Conservation (phyloP, 2,888 invertebrate species). For the Eumerus sabulonum region DNA sequence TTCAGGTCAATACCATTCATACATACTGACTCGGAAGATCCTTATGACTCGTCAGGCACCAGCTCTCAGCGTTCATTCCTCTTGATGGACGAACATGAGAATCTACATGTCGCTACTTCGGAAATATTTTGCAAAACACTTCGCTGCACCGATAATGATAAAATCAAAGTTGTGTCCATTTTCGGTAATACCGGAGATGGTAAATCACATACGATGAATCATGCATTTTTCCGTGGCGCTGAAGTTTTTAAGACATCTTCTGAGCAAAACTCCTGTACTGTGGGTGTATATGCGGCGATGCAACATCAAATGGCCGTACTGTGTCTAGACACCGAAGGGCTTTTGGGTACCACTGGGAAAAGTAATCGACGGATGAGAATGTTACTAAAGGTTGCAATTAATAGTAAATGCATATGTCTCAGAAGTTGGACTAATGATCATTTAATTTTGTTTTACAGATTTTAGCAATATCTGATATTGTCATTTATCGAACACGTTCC, state of each 20-base stretch:
- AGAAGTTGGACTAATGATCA: background rate
- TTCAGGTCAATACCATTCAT: constrained; percentile 76
- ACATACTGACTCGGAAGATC: constrained; percentile 71
- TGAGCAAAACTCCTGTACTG: constrained; percentile 84
- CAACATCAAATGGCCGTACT: constrained; percentile 84
- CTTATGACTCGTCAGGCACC: constrained; percentile 71
- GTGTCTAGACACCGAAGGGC: constrained; percentile 90
- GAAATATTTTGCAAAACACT: constrained; percentile 80
- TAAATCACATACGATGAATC: constrained; percentile 89
- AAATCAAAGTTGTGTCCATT: constrained; percentile 89
- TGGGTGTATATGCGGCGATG: constrained; percentile 89
- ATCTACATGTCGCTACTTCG: constrained; percentile 81
- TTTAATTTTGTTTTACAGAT: constrained; percentile 78
- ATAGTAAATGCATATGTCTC: background rate
- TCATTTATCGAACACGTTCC: constrained; percentile 87
- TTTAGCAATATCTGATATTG: constrained; percentile 89
- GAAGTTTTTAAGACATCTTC: constrained; percentile 79
- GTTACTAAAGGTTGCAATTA: constrained; percentile 82
- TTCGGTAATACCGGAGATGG: constrained; percentile 93
- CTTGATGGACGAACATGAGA: constrained; percentile 83
- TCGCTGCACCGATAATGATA: constrained; percentile 78
- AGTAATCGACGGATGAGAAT: constrained; percentile 81
- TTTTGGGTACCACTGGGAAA: constrained; percentile 81
- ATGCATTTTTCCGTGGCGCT: constrained; percentile 84
- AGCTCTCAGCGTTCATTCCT: constrained; percentile 78